These are phyloP conservation scores for Siderastrea siderea DNA, from an alignment of 92 coral and sea anemone species.

Conservation along the genomic window DNA sequence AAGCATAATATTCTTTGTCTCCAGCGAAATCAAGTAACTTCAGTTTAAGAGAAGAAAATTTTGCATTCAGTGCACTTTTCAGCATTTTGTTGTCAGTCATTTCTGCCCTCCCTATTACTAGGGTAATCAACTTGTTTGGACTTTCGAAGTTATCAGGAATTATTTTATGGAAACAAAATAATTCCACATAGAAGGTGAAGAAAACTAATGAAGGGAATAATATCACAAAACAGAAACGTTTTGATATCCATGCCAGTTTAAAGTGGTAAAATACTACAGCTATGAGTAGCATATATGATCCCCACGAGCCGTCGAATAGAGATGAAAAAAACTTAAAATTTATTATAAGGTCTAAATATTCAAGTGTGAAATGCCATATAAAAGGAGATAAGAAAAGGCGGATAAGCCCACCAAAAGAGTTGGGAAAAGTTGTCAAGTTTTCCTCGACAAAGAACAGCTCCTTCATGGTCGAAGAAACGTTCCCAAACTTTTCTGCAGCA, in stretches of 20 bases:
- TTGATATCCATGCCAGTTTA: neutral
- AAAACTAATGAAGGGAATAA: neutral
- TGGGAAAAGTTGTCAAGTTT: too few relatives aligned
- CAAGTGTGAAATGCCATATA: neutral
- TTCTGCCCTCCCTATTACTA: neutral
- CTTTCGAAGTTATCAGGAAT: neutral
- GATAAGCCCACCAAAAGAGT: neutral
- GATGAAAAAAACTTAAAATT: neutral
- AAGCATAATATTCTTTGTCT: conserved; percentile 53
- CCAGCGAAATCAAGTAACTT: conserved; percentile 76
- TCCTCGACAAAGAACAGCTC: too few relatives aligned
- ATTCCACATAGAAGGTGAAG: neutral
- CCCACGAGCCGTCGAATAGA: neutral
- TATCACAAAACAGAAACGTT: neutral
- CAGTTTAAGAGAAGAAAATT: conserved; percentile 36
- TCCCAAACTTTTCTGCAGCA: neutral
- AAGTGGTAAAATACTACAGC: neutral
- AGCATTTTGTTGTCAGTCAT: neutral
- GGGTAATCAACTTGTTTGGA: neutral
- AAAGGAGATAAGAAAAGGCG: neutral
- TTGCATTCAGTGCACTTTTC: conserved; percentile 28
- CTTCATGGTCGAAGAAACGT: neutral
- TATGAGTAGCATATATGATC: neutral
- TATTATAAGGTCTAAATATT: neutral
- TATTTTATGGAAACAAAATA: neutral